These are phyloP conservation scores for Bubo scandiacus DNA, from an alignment of 2,113 vertebrate species.

Conservation along the genomic window DNA sequence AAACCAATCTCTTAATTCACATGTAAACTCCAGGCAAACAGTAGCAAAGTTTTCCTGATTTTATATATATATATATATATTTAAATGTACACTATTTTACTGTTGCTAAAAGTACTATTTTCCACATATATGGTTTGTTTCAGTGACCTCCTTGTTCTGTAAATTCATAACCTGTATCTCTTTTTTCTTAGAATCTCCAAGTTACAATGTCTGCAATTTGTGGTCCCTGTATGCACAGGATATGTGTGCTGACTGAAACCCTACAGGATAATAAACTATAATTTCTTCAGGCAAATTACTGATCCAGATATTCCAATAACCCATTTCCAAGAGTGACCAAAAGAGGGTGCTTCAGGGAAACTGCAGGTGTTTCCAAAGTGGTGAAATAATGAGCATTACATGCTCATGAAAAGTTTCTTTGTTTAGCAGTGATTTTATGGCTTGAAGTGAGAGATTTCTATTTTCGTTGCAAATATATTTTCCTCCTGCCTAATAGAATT, in stretches of 20 bases:
- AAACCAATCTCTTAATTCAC: neutral
- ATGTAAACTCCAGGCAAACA: neutral
- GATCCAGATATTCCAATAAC: neutral
- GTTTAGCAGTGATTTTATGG: neutral
- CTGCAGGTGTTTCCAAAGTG: neutral
- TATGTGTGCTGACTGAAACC: neutral
- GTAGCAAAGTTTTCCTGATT: neutral
- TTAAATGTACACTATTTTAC: neutral
- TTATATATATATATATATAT: neutral
- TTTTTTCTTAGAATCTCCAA: neutral
- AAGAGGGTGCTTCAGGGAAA: neutral
- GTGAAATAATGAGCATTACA: neutral
- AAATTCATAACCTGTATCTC: neutral
- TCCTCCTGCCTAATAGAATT: neutral
- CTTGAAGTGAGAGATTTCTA: neutral
- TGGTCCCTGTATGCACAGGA: neutral
- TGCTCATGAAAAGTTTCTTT: neutral
- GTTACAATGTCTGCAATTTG: neutral
- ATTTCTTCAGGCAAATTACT: neutral
- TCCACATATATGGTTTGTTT: neutral
- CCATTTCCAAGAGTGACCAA: neutral
- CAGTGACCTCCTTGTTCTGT: neutral
- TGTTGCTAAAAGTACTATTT: neutral
- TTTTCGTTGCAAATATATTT: neutral
- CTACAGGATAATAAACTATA: neutral